phyloP scores from a whole-genome alignment of 1,140 invertebrate species.

The Andricus grossulariae region DNA sequence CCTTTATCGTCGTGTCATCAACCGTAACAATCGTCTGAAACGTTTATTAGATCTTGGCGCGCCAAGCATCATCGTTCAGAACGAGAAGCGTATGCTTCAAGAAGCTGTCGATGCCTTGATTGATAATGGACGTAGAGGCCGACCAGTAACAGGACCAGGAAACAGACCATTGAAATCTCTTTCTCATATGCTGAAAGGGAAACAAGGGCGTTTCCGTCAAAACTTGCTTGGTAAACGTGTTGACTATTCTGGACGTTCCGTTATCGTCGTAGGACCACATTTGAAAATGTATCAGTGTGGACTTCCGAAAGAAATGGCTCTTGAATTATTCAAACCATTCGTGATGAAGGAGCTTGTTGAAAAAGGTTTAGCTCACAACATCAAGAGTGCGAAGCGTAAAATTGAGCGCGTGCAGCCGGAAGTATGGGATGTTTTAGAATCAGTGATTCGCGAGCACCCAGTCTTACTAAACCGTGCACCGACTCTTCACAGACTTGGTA shows the following conservation, averaged over 20 bases:
- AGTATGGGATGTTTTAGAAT: too few relatives aligned
- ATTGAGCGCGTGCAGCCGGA: too few relatives aligned
- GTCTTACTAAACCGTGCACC: too few relatives aligned
- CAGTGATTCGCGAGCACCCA: too few relatives aligned
- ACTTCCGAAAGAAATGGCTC: too few relatives aligned
- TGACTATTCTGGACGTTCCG: slow-evolving; percentile 32
- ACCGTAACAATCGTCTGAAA: slow-evolving; percentile 25
- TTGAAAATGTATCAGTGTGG: too few relatives aligned
- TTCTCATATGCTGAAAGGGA: slow-evolving; percentile 13
- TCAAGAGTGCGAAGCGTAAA: too few relatives aligned
- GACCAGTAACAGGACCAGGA: background rate
- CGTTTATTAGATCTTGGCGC: background rate
- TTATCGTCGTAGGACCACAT: too few relatives aligned
- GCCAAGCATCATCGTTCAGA: slow-evolving; percentile 25
- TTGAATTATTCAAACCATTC: too few relatives aligned
- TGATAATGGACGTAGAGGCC: background rate
- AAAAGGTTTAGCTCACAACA: too few relatives aligned
- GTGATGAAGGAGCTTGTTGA: too few relatives aligned
- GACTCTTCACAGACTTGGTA: too few relatives aligned
- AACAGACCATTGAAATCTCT: background rate
- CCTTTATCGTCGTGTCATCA: background rate
- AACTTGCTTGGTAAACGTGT: slow-evolving; percentile 31
- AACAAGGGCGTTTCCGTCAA: slow-evolving; percentile 35
- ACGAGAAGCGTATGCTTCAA: slow-evolving; percentile 27
- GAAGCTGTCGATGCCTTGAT: background rate